Evolutionary conservation across 1,140 invertebrate species (phyloP).

Genomic region (Calliopsis andreniformis): DNA sequence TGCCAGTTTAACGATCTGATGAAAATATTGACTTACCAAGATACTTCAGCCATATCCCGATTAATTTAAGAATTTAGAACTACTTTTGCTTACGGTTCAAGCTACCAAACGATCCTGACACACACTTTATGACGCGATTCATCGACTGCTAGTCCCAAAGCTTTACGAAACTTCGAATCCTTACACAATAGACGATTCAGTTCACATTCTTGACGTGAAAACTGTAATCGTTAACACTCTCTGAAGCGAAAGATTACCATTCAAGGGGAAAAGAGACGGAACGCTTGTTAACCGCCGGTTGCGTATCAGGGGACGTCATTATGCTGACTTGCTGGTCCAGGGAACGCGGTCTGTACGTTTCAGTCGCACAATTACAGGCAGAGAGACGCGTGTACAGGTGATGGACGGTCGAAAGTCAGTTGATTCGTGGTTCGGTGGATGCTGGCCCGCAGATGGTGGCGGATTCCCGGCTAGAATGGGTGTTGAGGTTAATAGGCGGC

Average conservation of each 20-base stretch:
- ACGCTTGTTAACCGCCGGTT: conserved; percentile 31
- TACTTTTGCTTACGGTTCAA: too few species aligned
- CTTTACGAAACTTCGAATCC: too few species aligned
- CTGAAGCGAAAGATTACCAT: conserved; percentile 5
- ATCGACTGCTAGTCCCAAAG: too few species aligned
- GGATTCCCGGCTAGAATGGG: conserved; percentile 40
- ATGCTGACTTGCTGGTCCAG: conserved; percentile 48
- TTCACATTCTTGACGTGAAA: neutral
- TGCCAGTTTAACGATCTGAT: too few species aligned
- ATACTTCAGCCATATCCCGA: too few species aligned
- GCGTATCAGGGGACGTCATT: conserved; percentile 37
- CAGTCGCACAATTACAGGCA: conserved; percentile 31
- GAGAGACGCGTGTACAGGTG: conserved; percentile 15
- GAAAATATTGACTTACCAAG: too few species aligned
- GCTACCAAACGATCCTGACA: too few species aligned
- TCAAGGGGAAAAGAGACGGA: conserved; percentile 1
- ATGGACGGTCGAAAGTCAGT: conserved; percentile 56
- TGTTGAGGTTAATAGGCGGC: conserved; percentile 79
- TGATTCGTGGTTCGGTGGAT: conserved; percentile 48
- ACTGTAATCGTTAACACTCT: neutral
- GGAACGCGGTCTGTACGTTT: conserved; percentile 36
- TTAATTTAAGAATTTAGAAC: too few species aligned
- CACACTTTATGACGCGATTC: too few species aligned
- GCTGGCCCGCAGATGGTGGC: conserved; percentile 19
- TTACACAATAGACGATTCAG: too few species aligned